Base-by-base conservation (phyloP, 2,888 invertebrate species). In the Agriopis marginaria region DNA sequence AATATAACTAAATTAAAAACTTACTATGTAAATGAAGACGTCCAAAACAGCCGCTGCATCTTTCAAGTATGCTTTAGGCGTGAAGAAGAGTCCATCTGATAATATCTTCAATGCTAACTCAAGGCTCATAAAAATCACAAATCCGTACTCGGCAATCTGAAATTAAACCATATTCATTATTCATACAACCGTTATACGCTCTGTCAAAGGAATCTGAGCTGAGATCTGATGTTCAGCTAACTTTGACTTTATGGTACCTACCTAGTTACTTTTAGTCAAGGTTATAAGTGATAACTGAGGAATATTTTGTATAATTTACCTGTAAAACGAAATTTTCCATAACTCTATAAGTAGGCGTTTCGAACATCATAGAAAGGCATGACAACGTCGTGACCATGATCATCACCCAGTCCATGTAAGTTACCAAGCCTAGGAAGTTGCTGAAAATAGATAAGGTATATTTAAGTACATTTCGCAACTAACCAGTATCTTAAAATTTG, bases 391-490 rank as follows among this genome's bases (percentile, higher is more conserved):
- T 99, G 61, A 99, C 98, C 87, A 98, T 97, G 75, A 99, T 99
- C 99, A 99, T 99, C 2, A 99, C 97, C 99, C 99, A 99, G 89
- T 99, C 99, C 85, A 99, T 95, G 88, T 99, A 99, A 0, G 99
- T 99, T 17, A 99, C 99, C 70, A 99, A 95, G 0, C 99, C 99
- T 50, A 99, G 95, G 84, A 99, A 97, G 88, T 99, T 99, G 84
- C 99, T 99, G 92, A 64, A 95, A 95, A 95, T 63, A 68, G 60
- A 69, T n/a, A 47, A 49, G 44, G 23, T 10, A 40, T 9, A 14
- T 42, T 40, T 42, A 11, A 50, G 23, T 23, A 5, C 4, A 50
- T 9, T 23, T 50, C 7, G 7, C 3, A 14, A 14, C 4, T 17
- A n/a, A 32, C 32, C 32, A 32, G 3, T 32, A 32, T 32, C 32